Evolutionary conservation across 1,140 invertebrate genomes (phyloP).

Genomic region (Halesus radiatus): DNA sequence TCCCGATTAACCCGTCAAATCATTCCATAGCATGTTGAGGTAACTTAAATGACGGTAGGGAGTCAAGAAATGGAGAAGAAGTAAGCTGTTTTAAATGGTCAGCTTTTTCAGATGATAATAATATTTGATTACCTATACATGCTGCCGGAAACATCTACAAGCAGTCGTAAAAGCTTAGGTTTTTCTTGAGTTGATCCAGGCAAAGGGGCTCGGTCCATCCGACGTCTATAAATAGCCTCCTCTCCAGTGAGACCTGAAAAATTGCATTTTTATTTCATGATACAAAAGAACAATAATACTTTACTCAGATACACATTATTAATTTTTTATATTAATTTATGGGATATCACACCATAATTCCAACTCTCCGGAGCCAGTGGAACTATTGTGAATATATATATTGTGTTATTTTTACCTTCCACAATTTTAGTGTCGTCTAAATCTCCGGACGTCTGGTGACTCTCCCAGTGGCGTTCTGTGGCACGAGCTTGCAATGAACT

Average conservation of each 20-base stretch:
- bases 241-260: conserved; percentile 85
- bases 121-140: conserved; percentile 85
- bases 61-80: too few species aligned
- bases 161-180: conserved; percentile 90
- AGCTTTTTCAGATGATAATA: neutral
- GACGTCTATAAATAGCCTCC: conserved; percentile 88
- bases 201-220: conserved; percentile 88
- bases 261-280: conserved; percentile 35
- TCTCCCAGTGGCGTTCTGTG: conserved; percentile 93
- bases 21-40: too few species aligned
- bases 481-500: conserved; percentile 89
- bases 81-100: too few species aligned
- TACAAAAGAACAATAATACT: neutral
- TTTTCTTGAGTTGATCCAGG: conserved; percentile 87
- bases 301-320: neutral
- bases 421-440: conserved; percentile 96
- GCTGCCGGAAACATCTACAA: conserved; percentile 94
- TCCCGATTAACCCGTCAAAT: too few species aligned
- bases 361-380: too few species aligned
- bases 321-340: too few species aligned
- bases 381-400: neutral
- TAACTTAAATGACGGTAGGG: too few species aligned
- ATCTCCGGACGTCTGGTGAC: conserved; percentile 94
- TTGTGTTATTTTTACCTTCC: conserved; percentile 75
- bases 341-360: too few species aligned